Evolutionary conservation across 2,113 vertebrate species (phyloP).

Genomic region (Pao palembangensis): DNA sequence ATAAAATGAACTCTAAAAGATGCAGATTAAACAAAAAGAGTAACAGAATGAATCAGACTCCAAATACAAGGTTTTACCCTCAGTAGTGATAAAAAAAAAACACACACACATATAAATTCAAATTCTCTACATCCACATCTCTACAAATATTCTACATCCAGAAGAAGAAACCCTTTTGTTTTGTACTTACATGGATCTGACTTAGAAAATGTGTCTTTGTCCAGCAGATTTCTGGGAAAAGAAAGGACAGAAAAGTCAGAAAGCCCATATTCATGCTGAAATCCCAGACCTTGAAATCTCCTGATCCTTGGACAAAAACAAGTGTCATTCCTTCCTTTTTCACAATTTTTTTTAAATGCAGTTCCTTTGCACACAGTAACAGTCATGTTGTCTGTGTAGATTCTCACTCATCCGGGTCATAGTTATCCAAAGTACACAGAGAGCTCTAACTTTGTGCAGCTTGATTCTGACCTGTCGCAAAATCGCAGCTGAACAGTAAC

Average conservation of each 20-base stretch:
- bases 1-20: conserved; percentile 1
- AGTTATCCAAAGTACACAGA: too few species aligned
- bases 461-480: background rate
- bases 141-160: background rate
- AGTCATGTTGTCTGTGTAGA: too few species aligned
- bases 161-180: background rate
- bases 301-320: too few species aligned
- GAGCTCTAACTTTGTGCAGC: too few species aligned
- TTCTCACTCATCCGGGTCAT: too few species aligned
- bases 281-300: too few species aligned
- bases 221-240: conserved; percentile 84
- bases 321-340: too few species aligned
- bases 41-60: conserved; percentile 19
- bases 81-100: conserved; percentile 24
- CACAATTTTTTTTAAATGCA: too few species aligned
- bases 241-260: conserved; percentile 28
- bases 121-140: too few species aligned
- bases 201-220: conserved; percentile 97
- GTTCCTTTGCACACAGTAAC: too few species aligned
- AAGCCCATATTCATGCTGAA: background rate
- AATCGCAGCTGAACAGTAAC: background rate
- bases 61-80: conserved; percentile 34
- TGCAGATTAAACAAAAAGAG: background rate
- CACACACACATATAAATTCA: conserved; percentile 5
- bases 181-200: conserved; percentile 90